Conservation (phyloP, 2,888 invertebrate species). For the Dendrolimus pini region DNA sequence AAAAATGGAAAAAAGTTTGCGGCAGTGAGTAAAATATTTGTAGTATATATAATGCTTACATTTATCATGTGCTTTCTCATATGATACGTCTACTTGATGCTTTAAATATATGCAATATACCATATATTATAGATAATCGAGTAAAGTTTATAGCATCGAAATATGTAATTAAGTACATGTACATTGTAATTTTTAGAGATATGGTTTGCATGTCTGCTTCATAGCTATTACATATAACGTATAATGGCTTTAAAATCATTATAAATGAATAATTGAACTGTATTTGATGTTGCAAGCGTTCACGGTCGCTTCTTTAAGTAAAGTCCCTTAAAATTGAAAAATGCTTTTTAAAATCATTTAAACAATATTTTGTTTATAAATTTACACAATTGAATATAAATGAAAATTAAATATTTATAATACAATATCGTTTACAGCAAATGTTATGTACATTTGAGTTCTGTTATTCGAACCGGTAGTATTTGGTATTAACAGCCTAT, state of each 20-base stretch:
- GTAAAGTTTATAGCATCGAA: no score
- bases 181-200: background rate
- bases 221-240: background rate
- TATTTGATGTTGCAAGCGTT: no score
- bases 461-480: no score
- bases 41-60: slow-evolving; percentile 49
- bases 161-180: background rate
- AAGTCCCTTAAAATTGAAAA: no score
- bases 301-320: no score
- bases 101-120: slow-evolving; percentile 4
- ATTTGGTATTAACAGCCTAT: no score
- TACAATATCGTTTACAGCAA: no score
- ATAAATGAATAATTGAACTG: background rate
- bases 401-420: no score
- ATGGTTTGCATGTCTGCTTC: background rate
- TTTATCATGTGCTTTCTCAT: slow-evolving; percentile 20
- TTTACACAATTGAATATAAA: no score
- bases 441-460: no score
- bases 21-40: slow-evolving; percentile 68
- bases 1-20: slow-evolving; percentile 72
- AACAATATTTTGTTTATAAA: no score
- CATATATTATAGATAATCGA: background rate
- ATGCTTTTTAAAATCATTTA: no score
- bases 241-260: background rate
- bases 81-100: slow-evolving; percentile 2